Evolutionary conservation across 2,113 vertebrate species (phyloP), one percentile per base, ranked within the genome.

Genomic region (Galemys pyrenaicus): DNA sequence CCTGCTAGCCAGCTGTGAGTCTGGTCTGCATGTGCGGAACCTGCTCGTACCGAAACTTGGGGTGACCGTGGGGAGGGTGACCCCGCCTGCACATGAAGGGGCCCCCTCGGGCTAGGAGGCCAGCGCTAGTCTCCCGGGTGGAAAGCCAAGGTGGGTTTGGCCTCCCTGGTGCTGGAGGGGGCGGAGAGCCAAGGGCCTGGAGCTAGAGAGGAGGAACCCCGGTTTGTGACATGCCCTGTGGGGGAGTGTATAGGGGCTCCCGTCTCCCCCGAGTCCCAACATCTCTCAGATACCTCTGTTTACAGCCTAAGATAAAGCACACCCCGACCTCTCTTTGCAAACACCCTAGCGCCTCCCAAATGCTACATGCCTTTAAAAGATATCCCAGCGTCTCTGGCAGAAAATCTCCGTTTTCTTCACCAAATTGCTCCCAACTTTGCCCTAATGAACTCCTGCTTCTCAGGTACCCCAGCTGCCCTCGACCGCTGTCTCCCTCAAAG

Each of bases 21-120:
- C 73, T 28, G 62, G 24, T 35, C 81, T 41, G 85, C 90, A 81
- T 9, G 5, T 94, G 95, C 89, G 92, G 78, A 94, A 85, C 81
- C 92, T 0, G 1, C 97, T 97, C 97, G 92, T 98, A 96, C 1
- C 70, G 97, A 97, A 98, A 98, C 26, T n/a, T 87, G 93, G 94
- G 96, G 74, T 79, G 46, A 94, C 54, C 28, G 9, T 39, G 24
- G n/a, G 32, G 60, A 2, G 60, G 2, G 2, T 0, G 0, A 58
- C 78, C 78, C 54, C 49, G 1, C 80, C 94, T 26, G 83, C 22
- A 6, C 32, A 19, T 11, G 5, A 3, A 4, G 16, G 65, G 84
- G 26, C 30, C 56, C 74, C 39, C 6, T 16, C 1, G 6, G 51
- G 56, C 5, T 24, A 7, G 73, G 49, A 17, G 20, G 16, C 37